Evolutionary conservation across 2,797 vertebrate species (phyloP).

Genomic region (Melanotaenia maccullochi): DNA sequence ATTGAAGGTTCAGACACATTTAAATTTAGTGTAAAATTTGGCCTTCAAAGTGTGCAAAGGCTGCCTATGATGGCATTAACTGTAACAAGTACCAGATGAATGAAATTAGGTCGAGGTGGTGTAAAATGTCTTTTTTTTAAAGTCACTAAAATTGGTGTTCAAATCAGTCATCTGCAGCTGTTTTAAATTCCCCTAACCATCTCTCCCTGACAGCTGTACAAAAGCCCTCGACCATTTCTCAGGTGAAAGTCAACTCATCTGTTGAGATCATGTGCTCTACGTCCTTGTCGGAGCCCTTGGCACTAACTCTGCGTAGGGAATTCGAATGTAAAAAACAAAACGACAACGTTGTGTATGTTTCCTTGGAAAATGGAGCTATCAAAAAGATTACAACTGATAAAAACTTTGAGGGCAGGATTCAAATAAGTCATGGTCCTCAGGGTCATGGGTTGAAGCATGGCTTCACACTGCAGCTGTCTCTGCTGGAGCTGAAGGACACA

Average conservation of each 20-base stretch:
- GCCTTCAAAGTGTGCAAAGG: too few species aligned
- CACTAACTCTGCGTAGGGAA: slow-evolving; percentile 42
- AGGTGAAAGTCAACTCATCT: slow-evolving; percentile 57
- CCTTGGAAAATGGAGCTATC: accelerated
- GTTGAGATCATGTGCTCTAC: slow-evolving; percentile 63
- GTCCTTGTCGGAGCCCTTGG: accelerated
- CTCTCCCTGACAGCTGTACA: slow-evolving; percentile 53
- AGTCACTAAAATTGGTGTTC: neutral
- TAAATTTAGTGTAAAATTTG: too few species aligned
- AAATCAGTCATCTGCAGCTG: neutral
- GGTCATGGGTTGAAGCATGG: neutral
- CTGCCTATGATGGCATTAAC: neutral
- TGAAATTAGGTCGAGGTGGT: neutral
- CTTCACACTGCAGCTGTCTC: slow-evolving; percentile 57
- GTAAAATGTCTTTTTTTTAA: neutral
- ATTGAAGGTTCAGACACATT: neutral
- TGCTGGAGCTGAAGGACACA: slow-evolving; percentile 60
- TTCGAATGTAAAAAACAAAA: slow-evolving; percentile 7
- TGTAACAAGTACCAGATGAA: neutral
- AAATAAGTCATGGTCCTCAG: accelerated
- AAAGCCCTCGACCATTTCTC: slow-evolving; percentile 26
- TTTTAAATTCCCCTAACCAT: neutral
- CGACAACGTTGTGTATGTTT: slow-evolving; percentile 12
- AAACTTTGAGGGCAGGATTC: slow-evolving; percentile 24
- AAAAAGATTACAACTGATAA: accelerated